Evolutionary conservation across 1,140 invertebrate species (phyloP), one percentile per base, ranked within the genome.

Genomic region (Planococcus citri): DNA sequence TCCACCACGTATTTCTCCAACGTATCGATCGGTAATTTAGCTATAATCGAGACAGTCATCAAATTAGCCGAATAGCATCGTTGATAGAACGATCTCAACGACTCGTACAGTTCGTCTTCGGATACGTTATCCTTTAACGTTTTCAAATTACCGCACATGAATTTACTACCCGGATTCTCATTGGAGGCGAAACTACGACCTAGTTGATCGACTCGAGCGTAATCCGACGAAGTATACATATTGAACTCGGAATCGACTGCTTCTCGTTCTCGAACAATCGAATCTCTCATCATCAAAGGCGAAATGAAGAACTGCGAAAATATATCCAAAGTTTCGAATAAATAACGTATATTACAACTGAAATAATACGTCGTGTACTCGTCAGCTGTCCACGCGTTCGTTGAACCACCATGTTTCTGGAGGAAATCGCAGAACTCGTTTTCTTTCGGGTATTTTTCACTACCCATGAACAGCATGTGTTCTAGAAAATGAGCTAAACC

Each of bases 401-500:
- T 76, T 67, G 74, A 76, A 20, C 83, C 83, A 17, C 81, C 79
- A 75, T 80, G 78, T 71, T 76, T 74, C 24, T 73, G 70, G 12
- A 84, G 72, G 72, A 79, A 83, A 14, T 77, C 74, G 74, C 83
- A 81, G 73, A 83, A 82, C 27, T 76, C 77, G 77, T 84, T 84
- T 73, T 83, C 83, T 70, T 76, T 73, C 4, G 82, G 82, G 75
- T 80, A 85, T 72, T 82, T 83, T 68, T 82, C 77, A 71, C 81
- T 84, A n/a, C 85, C 85, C 74, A 86, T 80, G 21, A 95, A 97
- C 4, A 97, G 86, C 92, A 97, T 95, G 77, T 97, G 94, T 77
- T 97, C 94, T 64, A 95, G 84, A 79, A 97, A 95, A 79, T 97
- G 94, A 1, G 94, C 92, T 73, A 97, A 76, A 0, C 95, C 95